phyloP scores from a whole-genome alignment of 2,113 vertebrate species.

The Bettongia penicillata region DNA sequence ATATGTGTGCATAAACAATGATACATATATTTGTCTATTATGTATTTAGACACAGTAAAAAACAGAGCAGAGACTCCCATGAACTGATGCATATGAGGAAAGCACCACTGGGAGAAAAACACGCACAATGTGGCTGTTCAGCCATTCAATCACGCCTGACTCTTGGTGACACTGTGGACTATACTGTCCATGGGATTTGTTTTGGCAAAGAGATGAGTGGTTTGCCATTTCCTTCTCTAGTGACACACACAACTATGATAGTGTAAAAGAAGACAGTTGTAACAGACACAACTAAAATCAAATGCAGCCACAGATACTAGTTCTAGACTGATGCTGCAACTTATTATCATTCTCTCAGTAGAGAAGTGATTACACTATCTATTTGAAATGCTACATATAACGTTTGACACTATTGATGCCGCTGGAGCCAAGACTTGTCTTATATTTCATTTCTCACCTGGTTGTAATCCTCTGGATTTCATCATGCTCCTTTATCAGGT shows the following conservation, averaged over 20 bases:
- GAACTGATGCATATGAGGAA: not conserved
- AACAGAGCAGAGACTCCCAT: too few relatives aligned
- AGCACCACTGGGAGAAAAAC: not conserved
- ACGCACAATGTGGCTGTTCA: not conserved
- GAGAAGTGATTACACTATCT: not conserved
- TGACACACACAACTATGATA: not conserved
- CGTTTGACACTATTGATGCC: not conserved
- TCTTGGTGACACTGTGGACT: not conserved
- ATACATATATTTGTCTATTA: not conserved
- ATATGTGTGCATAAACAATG: not conserved
- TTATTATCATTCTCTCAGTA: not conserved
- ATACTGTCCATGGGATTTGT: not conserved
- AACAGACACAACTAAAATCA: not conserved
- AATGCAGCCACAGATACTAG: not conserved
- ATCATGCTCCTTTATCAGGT: not conserved
- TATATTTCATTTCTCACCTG: not conserved
- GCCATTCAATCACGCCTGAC: not conserved
- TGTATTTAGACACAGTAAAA: not conserved
- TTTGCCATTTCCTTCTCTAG: not conserved
- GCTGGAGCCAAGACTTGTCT: not conserved
- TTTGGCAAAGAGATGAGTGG: not conserved
- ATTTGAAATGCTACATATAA: not conserved
- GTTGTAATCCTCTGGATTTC: not conserved
- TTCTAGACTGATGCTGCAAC: not conserved
- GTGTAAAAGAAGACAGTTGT: not conserved